Evolutionary conservation across 37 sponge, comb jelly and placozoan genomes (phyloP), one percentile per base, ranked within the genome.

Genomic region (Chondrosia reniformis): DNA sequence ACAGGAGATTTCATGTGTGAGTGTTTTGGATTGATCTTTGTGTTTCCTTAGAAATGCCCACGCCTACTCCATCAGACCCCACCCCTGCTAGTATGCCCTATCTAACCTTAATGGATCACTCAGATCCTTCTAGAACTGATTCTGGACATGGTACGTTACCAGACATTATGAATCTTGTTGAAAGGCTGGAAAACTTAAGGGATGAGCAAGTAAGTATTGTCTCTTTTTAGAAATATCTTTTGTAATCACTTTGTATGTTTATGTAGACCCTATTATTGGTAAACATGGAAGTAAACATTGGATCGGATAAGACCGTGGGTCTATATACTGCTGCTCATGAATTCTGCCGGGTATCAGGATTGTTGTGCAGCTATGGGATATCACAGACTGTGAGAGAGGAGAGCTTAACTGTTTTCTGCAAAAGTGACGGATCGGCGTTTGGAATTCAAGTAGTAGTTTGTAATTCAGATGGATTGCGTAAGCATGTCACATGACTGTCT

Each of bases 331-430:
- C 92, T 22, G 84, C 92, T 12, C 22, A 71, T 34, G 84, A 84
- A 79, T 91, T 91, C 63, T 84, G 84, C 61, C 83, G 84, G 66
- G 43, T 91, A 62, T 91, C 92, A 33, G 87, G 87, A 8, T 57
- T 91, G 55, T 79, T 91, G 38, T 80, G 81, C 31, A 86, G 92
- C 81, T 91, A 91, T 62, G 92, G 92, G 22, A 59, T 86, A 24
- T 80, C 80, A 19, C 92, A 91, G 81, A 81, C 81, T 19, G 87
- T 86, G n/a, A 28, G 61, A n/a, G 36, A 75, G 31, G 79, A 77
- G 17, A 87, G 81, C 52, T 79, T 91, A n/a, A 65, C 77, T 17
- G 46, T 84, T 25, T 86, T 81, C 67, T 91, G 92, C 71, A 77
- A 80, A 42, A 87, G 87, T 30, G 80, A 76, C 25, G 22, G 63